Percentiles rank a stretch among this genome's conserved stretches.
These are phyloP conservation scores for Rallus crepitans DNA, from an alignment of 2,797 vertebrate species.

Conservation along the genomic window DNA sequence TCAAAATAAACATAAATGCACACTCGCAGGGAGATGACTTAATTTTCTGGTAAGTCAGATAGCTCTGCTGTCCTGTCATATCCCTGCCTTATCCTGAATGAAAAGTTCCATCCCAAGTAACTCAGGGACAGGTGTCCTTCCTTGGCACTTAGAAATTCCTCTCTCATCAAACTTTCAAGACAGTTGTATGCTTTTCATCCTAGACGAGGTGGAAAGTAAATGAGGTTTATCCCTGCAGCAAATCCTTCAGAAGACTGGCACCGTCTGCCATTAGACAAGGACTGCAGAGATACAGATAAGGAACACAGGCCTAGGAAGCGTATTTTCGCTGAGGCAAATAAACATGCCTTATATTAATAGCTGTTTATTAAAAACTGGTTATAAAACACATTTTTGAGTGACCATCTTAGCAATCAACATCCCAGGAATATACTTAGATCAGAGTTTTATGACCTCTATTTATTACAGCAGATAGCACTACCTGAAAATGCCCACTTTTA, in stretches of 20 bases:
- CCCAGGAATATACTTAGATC: conserved; percentile 50
- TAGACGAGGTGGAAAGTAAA: not conserved
- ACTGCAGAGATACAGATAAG: conserved; percentile 25
- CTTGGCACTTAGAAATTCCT: not conserved
- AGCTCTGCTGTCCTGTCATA: not conserved
- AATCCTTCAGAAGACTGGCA: not conserved
- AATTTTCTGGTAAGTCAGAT: not conserved
- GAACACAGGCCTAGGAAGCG: not conserved
- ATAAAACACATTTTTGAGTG: conserved; percentile 55
- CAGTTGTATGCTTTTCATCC: not conserved
- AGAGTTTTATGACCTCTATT: conserved; percentile 72
- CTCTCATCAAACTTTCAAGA: not conserved
- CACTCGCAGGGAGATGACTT: not conserved
- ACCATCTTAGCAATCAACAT: conserved; percentile 25
- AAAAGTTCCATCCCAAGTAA: not conserved
- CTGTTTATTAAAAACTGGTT: conserved; percentile 61
- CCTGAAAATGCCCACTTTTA: conserved; percentile 68
- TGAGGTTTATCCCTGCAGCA: conserved; percentile 46
- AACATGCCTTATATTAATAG: conserved; percentile 42
- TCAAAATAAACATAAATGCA: not conserved
- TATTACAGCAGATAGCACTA: conserved; percentile 59
- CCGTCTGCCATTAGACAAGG: not conserved
- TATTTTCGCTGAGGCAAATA: not conserved
- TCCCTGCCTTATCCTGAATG: not conserved
- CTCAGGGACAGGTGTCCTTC: not conserved